A percentile compares a stretch with the other conserved stretches of the same genome.
Evolutionary conservation across 2,113 vertebrate species (phyloP).

Genomic region (Passer montanus): DNA sequence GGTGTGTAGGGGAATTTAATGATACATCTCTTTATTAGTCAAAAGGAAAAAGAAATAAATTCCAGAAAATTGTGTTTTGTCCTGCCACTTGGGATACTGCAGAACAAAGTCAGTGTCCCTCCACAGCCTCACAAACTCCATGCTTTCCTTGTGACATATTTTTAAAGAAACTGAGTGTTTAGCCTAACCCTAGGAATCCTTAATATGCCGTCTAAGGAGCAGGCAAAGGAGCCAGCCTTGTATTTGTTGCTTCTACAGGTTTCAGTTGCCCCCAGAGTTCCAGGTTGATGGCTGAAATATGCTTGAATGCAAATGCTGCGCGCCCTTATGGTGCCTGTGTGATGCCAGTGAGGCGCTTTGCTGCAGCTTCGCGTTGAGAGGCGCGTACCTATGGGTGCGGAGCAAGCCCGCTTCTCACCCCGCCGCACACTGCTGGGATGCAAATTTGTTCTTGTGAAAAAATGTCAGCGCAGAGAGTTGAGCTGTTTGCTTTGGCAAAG

Average conservation of each 20-base stretch:
- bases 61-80: not conserved
- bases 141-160: not conserved
- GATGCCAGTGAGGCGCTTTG: not conserved
- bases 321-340: not conserved
- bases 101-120: not conserved
- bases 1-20: not conserved
- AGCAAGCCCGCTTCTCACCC: conserved; percentile 32
- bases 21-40: not conserved
- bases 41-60: not conserved
- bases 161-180: not conserved
- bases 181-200: not conserved
- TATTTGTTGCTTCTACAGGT: not conserved
- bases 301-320: not conserved
- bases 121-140: not conserved
- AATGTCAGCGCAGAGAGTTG: not conserved
- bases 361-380: not conserved
- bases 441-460: conserved; percentile 51
- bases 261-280: not conserved
- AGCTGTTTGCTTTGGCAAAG: conserved; percentile 2
- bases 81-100: not conserved
- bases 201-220: not conserved
- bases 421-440: not conserved
- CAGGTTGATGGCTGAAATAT: conserved; percentile 22
- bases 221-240: not conserved
- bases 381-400: conserved; percentile 11